Evolutionary conservation across 1,140 invertebrate genomes (phyloP), one percentile per base, ranked within the genome.

Genomic region (Charaxes varanes): DNA sequence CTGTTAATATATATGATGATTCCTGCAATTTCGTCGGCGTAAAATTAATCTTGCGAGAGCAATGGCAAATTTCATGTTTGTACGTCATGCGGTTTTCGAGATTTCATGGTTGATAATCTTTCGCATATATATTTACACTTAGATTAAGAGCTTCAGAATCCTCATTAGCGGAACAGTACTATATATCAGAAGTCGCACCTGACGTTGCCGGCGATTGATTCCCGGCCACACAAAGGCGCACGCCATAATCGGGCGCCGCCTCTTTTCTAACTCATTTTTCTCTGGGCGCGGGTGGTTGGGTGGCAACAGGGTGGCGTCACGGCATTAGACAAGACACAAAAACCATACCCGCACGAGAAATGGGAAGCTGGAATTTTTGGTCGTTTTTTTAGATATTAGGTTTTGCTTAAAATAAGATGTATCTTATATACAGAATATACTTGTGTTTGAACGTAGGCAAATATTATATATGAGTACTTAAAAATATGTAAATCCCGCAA

Each of bases 261-360:
- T 82, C 78, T 82, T 82, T 79, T 74, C 78, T 82, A 82, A 82
- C 78, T 82, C 78, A 82, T 82, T 82, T 82, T 82, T 82, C 78
- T 82, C 66, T 26, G 50, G 50, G 41, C 41, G 53, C 27, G 53
- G 57, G 59, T 38, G 50, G 51, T 47, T 49, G 41, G 55, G 57
- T 52, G 54, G 63, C 72, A 72, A 76, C 73, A 73, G 60, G 69
- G 72, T 69, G 71, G 66, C 63, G 68, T 70, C 71, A 72, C 69
- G 69, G 73, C 66, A 78, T 79, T 79, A 82, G 74, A 77, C 74
- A 82, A 82, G 74, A 78, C 73, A 82, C 74, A 82, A 82, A 82
- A 82, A 82, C 70, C 68, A 59, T 53, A 61, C 67, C 64, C 67
- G 55, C 42, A 49, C 57, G 60, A 78, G 55, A 79, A 78, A 65